phyloP scores from a whole-genome alignment of 2,797 vertebrate species.

The Lycodopsis pacificus region DNA sequence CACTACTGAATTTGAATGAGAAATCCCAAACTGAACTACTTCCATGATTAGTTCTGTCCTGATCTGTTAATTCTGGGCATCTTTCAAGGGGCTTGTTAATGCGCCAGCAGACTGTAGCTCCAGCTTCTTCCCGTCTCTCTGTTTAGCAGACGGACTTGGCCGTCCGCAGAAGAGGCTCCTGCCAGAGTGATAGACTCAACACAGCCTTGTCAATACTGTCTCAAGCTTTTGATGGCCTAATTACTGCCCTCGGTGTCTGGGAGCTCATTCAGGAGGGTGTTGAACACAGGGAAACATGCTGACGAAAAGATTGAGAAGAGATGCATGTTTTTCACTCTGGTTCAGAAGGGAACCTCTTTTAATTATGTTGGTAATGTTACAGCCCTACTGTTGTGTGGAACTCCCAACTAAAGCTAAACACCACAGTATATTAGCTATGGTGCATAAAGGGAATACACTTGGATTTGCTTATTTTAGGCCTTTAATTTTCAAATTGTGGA shows the following conservation, averaged over 20 bases:
- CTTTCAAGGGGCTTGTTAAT: constrained; percentile 71
- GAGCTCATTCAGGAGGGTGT: constrained; percentile 57
- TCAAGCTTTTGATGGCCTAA: constrained; percentile 76
- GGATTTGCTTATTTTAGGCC: constrained; percentile 43
- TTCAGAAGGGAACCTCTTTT: constrained; percentile 38
- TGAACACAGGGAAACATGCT: constrained; percentile 52
- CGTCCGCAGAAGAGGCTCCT: constrained; percentile 48
- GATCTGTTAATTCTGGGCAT: constrained; percentile 79
- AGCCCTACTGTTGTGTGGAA: constrained; percentile 23
- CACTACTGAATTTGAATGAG: constrained; percentile 61
- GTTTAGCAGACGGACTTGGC: constrained; percentile 71
- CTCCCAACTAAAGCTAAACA: constrained; percentile 7
- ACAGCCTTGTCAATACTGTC: constrained; percentile 75
- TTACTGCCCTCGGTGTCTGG: constrained; percentile 69
- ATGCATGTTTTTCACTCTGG: constrained; percentile 39
- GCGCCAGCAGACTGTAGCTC: constrained; percentile 64
- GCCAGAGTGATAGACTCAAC: constrained; percentile 77
- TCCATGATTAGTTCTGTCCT: constrained; percentile 75
- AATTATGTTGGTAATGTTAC: constrained; percentile 51
- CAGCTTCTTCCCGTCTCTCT: constrained; percentile 40
- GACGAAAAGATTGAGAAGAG: constrained; percentile 63
- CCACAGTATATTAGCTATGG: constrained; percentile 1
- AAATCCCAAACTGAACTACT: constrained; percentile 61
- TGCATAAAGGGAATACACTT: constrained; percentile 35
- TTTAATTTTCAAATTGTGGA: constrained; percentile 15